Evolutionary conservation across 2,797 vertebrate genomes (phyloP), one percentile per base, ranked within the genome.

Genomic region (Sciurus vulgaris): DNA sequence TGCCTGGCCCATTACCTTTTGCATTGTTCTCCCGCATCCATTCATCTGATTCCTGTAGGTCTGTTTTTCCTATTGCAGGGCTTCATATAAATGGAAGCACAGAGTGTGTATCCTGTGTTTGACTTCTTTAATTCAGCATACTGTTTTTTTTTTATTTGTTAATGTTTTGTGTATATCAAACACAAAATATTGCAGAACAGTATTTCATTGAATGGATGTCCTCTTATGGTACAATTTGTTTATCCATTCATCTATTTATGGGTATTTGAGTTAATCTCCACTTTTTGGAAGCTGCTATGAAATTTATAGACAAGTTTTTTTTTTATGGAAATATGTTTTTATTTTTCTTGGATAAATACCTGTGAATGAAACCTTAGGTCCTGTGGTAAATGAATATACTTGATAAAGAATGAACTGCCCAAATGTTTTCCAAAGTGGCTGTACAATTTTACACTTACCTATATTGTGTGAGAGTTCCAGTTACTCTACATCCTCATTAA

Each of bases 301-400:
- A 35, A 47, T 69, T 76, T 28, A 61, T 3, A 65, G 65, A 47
- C 5, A 49, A 61, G 49, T 90, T 33, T 86, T 95, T 33, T 86
- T 95, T 73, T 59, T 93, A 30, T 85, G 33, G 67, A 70, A 5
- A 24, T 49, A 61, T 65, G 67, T 87, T 88, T 95, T 67, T 30
- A 88, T 84, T 91, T 91, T 91, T 84, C 65, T 73, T 84, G n/a
- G 38, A 65, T 73, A 73, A 88, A 49, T 84, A 69, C 63, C 30
- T 79, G 83, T 54, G 41, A 51, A 28, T 77, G 54, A 89, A 77
- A 95, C 84, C 54, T 90, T 81, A 76, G 69, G 35, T 65, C 38
- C 63, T 81, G 11, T 84, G 28, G 26, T 89, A 86, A 76, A 13
- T 91, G 59, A 93, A 70, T 81, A 2, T 88, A 84, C 35, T 83